phyloP scores from a whole-genome alignment of 2,113 vertebrate genomes.

The Bubo bubo region DNA sequence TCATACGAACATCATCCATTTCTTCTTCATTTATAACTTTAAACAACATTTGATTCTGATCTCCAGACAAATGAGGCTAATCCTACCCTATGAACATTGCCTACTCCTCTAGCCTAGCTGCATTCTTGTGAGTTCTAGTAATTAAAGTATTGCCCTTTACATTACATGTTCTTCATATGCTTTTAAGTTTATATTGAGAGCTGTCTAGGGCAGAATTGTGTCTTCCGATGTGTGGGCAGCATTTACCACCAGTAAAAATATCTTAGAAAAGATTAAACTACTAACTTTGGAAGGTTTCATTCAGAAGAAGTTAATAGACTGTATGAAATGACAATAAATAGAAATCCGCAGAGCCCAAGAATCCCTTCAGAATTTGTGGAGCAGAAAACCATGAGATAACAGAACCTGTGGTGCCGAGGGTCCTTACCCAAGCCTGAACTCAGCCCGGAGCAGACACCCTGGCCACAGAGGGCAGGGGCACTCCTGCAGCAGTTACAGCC shows the following conservation, averaged over 20 bases:
- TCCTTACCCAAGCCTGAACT: not conserved
- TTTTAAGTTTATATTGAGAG: not conserved
- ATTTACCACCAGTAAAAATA: slow-evolving; percentile 5
- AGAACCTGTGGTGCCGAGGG: not conserved
- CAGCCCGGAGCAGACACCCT: not conserved
- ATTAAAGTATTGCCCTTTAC: slow-evolving; percentile 8
- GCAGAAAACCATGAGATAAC: not conserved
- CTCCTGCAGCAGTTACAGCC: accelerated
- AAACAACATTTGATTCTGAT: slow-evolving; percentile 42
- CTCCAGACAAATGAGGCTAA: slow-evolving; percentile 35
- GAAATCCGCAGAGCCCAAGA: not conserved
- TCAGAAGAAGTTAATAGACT: slow-evolving; percentile 10
- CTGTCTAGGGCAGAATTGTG: slow-evolving; percentile 5
- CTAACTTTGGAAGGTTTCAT: not conserved
- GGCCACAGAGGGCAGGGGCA: accelerated
- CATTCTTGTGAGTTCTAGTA: slow-evolving; percentile 27
- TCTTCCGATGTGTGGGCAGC: slow-evolving; percentile 38
- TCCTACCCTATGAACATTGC: not conserved
- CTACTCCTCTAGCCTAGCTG: slow-evolving; percentile 27
- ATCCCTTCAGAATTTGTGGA: not conserved
- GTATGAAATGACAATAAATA: not conserved
- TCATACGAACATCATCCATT: slow-evolving; percentile 19
- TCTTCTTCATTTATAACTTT: slow-evolving; percentile 36
- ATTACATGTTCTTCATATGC: not conserved
- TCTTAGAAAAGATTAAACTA: not conserved